Evolutionary conservation across 2,113 vertebrate genomes (phyloP).

Genomic region (Salminus brasiliensis): DNA sequence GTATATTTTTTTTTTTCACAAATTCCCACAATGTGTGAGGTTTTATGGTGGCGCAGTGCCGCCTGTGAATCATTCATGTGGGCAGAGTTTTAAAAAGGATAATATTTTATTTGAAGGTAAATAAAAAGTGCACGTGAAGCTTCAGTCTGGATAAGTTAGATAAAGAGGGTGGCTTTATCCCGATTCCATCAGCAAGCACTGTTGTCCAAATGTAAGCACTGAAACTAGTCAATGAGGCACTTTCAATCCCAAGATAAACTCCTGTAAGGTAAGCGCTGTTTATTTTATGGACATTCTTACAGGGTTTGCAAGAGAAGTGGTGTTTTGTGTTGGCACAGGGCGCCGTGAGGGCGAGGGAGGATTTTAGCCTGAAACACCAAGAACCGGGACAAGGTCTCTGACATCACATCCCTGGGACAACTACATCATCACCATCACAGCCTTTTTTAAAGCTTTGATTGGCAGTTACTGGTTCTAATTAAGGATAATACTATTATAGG

Average conservation of each 20-base stretch:
- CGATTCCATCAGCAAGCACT: conserved; percentile 31
- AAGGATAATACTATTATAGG: too few species aligned
- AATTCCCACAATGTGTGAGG: not conserved
- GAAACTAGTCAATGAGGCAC: conserved; percentile 46
- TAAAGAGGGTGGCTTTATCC: conserved; percentile 29
- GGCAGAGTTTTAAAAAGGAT: conserved; percentile 39
- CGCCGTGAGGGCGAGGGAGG: not conserved
- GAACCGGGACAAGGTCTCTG: conserved; percentile 16
- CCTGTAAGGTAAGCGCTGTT: conserved; percentile 39
- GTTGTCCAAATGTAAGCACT: conserved; percentile 43
- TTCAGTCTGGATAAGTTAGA: conserved; percentile 10
- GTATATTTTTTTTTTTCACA: not conserved
- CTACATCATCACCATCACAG: not conserved
- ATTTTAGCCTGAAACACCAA: conserved; percentile 32
- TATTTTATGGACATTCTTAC: conserved; percentile 36
- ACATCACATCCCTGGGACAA: conserved; percentile 28
- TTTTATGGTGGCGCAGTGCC: conserved; percentile 1
- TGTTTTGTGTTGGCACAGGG: not conserved
- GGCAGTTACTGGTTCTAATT: too few species aligned
- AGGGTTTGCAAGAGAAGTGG: conserved; percentile 23
- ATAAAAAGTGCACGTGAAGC: not conserved
- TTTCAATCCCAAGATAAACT: conserved; percentile 52
- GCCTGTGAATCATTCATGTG: conserved; percentile 44
- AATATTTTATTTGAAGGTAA: conserved; percentile 37
- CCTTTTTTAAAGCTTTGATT: not conserved